These are phyloP conservation scores for Epistrophella euchroma DNA, from an alignment of 2,888 invertebrate species.

Conservation along the genomic window DNA sequence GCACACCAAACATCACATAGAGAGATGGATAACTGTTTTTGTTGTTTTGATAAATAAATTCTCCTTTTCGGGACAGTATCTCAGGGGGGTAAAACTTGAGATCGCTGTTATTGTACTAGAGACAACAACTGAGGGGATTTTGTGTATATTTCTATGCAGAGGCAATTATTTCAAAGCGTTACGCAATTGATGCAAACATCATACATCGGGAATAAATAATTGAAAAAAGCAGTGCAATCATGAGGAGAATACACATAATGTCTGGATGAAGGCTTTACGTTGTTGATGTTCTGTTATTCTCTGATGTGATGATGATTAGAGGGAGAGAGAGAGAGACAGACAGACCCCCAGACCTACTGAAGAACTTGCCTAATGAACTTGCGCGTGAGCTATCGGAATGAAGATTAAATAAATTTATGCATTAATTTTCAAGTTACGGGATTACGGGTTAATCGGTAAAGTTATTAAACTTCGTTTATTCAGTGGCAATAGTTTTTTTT, in stretches of 20 bases:
- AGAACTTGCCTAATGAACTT: slow-evolving; percentile 60
- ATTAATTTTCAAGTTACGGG: slow-evolving; percentile 36
- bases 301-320: slow-evolving; percentile 13
- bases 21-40: slow-evolving; percentile 39
- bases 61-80: slow-evolving; percentile 10
- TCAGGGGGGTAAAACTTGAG: neutral
- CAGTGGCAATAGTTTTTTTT: neutral
- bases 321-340: neutral
- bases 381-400: slow-evolving; percentile 46
- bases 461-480: neutral
- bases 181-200: slow-evolving; percentile 64
- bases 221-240: slow-evolving; percentile 42
- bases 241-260: slow-evolving; percentile 38
- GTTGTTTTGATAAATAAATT: slow-evolving; percentile 6
- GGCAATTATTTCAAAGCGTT: slow-evolving; percentile 64
- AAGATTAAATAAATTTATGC: slow-evolving; percentile 50
- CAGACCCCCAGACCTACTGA: slow-evolving; percentile 25
- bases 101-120: neutral
- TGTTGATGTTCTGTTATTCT: slow-evolving; percentile 21
- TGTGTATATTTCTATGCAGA: neutral
- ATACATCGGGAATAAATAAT: slow-evolving; percentile 69
- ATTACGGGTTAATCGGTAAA: neutral
- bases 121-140: slow-evolving; percentile 8
- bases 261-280: neutral
- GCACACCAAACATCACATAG: neutral